A percentile compares a stretch with the other conserved stretches of the same genome.
Conservation (phyloP, 2,797 vertebrate species). For the Alfaro cultratus region DNA sequence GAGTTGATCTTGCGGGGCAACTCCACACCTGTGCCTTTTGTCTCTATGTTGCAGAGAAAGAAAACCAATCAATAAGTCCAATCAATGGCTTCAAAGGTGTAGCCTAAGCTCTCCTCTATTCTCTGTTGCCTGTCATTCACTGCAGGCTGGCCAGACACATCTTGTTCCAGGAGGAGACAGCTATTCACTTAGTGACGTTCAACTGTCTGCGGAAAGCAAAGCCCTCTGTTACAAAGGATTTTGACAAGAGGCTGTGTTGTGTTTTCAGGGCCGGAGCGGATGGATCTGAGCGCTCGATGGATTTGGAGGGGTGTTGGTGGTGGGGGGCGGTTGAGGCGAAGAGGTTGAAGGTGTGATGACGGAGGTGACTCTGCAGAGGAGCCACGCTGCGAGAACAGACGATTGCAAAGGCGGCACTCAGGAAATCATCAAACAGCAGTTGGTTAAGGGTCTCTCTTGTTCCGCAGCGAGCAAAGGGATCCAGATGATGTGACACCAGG, state of each 20-base stretch:
- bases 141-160: conserved; percentile 47
- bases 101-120: conserved; percentile 59
- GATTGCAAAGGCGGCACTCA: conserved; percentile 52
- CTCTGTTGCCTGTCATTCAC: conserved; percentile 73
- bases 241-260: conserved; percentile 49
- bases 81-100: conserved; percentile 72
- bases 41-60: conserved; percentile 44
- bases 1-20: conserved; percentile 69
- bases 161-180: conserved; percentile 61
- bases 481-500: conserved; percentile 76
- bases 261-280: conserved; percentile 16
- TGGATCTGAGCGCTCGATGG: conserved; percentile 22
- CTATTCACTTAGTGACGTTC: conserved; percentile 58
- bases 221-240: conserved; percentile 38
- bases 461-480: conserved; percentile 58
- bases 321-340: conserved; percentile 6
- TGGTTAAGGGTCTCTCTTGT: conserved; percentile 79
- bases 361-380: conserved; percentile 49
- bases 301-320: no score
- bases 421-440: conserved; percentile 78
- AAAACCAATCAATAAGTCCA: conserved; percentile 66
- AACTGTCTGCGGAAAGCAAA: conserved; percentile 48
- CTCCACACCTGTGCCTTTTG: conserved; percentile 52
- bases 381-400: conserved; percentile 58
- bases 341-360: conserved; percentile 10